phyloP scores from a whole-genome alignment of 1,140 invertebrate species.

The Lucilia cuprina region DNA sequence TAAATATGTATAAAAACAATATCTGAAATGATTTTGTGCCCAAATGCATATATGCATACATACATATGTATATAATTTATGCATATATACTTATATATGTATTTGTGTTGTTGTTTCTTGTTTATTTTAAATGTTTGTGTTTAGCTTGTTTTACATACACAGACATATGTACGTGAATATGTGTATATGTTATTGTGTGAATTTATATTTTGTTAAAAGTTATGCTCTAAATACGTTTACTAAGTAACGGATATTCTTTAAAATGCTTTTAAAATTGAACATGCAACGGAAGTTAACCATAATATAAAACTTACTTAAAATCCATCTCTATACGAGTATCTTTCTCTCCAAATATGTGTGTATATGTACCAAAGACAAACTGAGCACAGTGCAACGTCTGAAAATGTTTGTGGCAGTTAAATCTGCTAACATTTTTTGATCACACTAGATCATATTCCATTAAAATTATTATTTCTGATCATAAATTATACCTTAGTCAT shows the following conservation, averaged over 20 bases:
- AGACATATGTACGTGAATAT: not conserved
- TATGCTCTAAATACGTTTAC: slow-evolving; percentile 28
- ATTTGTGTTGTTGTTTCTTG: not conserved
- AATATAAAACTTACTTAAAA: slow-evolving; percentile 20
- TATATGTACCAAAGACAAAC: not conserved
- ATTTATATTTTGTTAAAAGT: slow-evolving; percentile 20
- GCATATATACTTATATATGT: not conserved
- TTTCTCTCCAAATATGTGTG: not conserved
- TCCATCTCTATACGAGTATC: not conserved
- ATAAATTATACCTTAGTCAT: too few species aligned
- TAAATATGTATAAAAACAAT: not conserved
- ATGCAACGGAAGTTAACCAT: slow-evolving; percentile 31
- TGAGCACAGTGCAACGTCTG: too few species aligned
- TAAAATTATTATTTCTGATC: too few species aligned
- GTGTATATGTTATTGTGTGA: not conserved
- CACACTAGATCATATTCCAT: too few species aligned
- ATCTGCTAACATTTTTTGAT: too few species aligned
- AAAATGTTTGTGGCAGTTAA: too few species aligned
- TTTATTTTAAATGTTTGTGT: not conserved
- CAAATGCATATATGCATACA: not conserved
- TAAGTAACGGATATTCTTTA: slow-evolving; percentile 33
- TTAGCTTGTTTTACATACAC: not conserved
- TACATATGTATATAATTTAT: not conserved
- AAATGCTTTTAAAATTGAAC: slow-evolving; percentile 33
- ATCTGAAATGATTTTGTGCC: not conserved